These are phyloP conservation scores for Alectoris magna DNA, from an alignment of 2,797 vertebrate species.

Conservation along the genomic window DNA sequence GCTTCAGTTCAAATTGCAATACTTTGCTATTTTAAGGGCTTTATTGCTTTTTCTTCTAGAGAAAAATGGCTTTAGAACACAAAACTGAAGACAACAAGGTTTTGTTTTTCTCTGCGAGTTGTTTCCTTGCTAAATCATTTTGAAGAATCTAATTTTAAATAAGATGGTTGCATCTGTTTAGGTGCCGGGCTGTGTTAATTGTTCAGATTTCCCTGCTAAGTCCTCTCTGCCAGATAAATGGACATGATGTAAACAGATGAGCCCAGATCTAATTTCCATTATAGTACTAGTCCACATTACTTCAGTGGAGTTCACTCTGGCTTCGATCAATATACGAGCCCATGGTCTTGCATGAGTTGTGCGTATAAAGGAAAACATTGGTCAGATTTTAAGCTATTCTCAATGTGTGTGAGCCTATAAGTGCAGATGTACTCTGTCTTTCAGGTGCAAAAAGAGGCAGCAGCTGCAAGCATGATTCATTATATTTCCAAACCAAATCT, in stretches of 20 bases:
- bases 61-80: background rate
- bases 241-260: background rate
- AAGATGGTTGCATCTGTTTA: background rate
- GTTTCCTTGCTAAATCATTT: background rate
- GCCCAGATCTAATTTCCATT: rapidly evolving
- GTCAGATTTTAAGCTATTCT: background rate
- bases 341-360: background rate
- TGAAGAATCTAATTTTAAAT: background rate
- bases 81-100: background rate
- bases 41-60: background rate
- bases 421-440: background rate
- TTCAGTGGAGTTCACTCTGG: background rate
- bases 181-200: background rate
- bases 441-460: constrained; percentile 1
- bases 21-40: background rate
- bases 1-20: background rate
- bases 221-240: background rate
- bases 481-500: background rate
- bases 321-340: background rate
- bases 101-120: background rate
- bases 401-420: background rate
- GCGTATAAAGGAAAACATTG: background rate
- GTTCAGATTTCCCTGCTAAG: background rate
- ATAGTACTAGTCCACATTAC: rapidly evolving
- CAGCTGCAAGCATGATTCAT: background rate